Evolutionary conservation across 2,888 invertebrate species (phyloP), one percentile per base, ranked within the genome.

Genomic region (Neelides folsomi): DNA sequence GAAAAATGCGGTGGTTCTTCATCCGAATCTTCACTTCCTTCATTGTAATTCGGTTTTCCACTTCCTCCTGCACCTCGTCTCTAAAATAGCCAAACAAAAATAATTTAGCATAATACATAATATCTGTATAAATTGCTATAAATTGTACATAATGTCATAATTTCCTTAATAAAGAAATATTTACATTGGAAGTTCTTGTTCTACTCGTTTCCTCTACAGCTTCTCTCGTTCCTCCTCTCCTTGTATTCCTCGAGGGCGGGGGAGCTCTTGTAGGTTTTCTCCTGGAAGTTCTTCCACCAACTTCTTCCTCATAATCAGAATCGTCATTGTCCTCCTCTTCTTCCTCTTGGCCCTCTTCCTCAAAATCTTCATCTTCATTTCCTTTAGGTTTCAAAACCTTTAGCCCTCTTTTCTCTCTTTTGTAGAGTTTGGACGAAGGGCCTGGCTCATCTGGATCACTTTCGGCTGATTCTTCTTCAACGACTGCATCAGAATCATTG

Each of bases 1-100:
- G 46, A 41, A 38, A 12, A 40, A 34, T 8, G 40, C 41, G 40
- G 35, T 49, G 19, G 39, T 40, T 36, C 49, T 49, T 27, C 27
- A 5, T 27, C 27, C 7, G 27, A 27, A 19, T 52, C 70, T 44
- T 70, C 70, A 58, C 69, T 69, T 7, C 70, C 70, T 54, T 72
- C 72, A 2, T 69, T 70, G 46, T 72, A 72, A 57, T 69, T 68
- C 39, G 67, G 68, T 18, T 68, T 64, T 27, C 35, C 68, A 68
- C 1, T 68, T 64, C 53, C 65, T 65, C 13, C 70, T 65, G 53
- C 72, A 76, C 51, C 74, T 71, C 19, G 75, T 77, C 55, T 47
- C 57, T 49, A 48, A 16, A 38, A 16, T 43, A 15, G n/a, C n/a
- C n/a, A n/a, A n/a, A n/a, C n/a, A n/a, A n/a, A n/a, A n/a, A n/a